These are phyloP conservation scores for Ailuropoda melanoleuca DNA, from an alignment of 2,113 vertebrate genomes.

Conservation along the genomic window DNA sequence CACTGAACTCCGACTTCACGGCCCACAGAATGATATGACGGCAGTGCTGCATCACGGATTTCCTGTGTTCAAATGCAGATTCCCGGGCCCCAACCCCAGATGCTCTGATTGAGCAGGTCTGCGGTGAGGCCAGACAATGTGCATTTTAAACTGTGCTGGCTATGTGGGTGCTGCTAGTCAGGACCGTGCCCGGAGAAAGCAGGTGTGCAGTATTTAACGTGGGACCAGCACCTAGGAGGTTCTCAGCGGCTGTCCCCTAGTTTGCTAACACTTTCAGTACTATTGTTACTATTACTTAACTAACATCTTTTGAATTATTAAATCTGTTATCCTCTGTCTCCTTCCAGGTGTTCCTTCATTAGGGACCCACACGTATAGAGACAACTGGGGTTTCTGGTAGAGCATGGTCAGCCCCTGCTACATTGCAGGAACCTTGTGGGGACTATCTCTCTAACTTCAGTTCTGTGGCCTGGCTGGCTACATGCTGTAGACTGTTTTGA, in stretches of 20 bases:
- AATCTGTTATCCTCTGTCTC: background rate
- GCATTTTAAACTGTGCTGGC: rapidly evolving
- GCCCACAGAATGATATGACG: too few relatives aligned
- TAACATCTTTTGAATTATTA: background rate
- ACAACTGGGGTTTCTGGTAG: background rate
- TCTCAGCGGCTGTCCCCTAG: background rate
- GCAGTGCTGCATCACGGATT: background rate
- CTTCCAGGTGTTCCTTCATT: background rate
- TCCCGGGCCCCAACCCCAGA: rapidly evolving
- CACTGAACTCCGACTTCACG: rapidly evolving
- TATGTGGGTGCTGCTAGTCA: rapidly evolving
- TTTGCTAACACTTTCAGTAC: background rate
- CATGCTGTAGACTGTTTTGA: background rate
- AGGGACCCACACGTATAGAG: background rate
- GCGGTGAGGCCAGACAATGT: too few relatives aligned
- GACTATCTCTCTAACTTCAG: background rate
- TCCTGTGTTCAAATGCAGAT: background rate
- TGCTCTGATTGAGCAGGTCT: background rate
- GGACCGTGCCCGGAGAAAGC: rapidly evolving
- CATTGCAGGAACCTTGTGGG: background rate
- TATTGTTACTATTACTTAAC: background rate
- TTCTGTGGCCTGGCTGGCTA: too few relatives aligned
- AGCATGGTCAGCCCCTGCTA: rapidly evolving
- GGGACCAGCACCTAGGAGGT: background rate
- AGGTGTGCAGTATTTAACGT: rapidly evolving